Base-by-base conservation (phyloP, 2,888 invertebrate genomes). In the Neocrepidodera transversa region DNA sequence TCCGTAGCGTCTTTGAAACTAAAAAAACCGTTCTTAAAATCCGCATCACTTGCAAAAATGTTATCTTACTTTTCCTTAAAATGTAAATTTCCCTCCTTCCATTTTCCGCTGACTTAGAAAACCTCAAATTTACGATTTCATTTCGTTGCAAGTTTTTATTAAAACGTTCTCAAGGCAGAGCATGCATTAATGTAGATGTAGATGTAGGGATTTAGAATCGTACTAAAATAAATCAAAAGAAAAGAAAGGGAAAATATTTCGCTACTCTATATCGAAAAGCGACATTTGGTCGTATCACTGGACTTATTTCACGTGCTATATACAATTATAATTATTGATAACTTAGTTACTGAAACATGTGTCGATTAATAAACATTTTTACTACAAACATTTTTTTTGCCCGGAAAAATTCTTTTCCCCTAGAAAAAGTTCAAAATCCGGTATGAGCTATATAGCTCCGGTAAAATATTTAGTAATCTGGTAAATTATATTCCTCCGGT, bases 111-210 rank as follows among this genome's bases (percentile, higher is more conserved):
- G 62, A 57, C 56, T 60, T 32, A 50, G 47, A 58, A 59, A 63
- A 47, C 54, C 56, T 42, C 30, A 50, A 63, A 62, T 62, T 60
- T 60, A 55, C 61, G 56, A 61, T 63, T 58, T 54, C 55, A 60
- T 59, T 64, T 56, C 49, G 53, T 32, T 42, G 50, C 53, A 56
- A 50, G 49, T 59, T 64, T 61, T 64, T 64, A 64, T 61, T 58
- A 61, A 64, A 45, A 64, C 51, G n/a, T n/a, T 47, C 14, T 45
- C 43, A 49, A 50, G 36, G 53, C 53, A 32, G 23, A 48, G 58
- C 54, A 55, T 52, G 49, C 54, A 64, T 64, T 64, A 61, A 54
- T 40, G 55, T 56, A 61, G 36, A 51, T 51, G 51, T 40, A 40
- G 51, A 50, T 50, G 45, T 54, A 54, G 43, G 38, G 52, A 13